These are phyloP conservation scores for Phalloptychus januarius DNA, from an alignment of 2,797 vertebrate genomes.

Conservation along the genomic window DNA sequence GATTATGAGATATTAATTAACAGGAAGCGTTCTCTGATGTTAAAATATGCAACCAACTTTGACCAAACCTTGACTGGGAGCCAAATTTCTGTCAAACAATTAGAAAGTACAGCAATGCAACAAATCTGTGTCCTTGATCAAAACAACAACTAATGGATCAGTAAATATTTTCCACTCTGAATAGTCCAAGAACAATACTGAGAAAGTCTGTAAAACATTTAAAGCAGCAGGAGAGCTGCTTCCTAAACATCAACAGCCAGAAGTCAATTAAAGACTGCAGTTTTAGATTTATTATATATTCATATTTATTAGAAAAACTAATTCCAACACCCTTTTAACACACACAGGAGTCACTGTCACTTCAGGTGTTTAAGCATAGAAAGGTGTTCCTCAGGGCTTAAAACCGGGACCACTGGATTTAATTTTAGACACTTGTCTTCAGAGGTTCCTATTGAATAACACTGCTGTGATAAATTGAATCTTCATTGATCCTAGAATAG, in stretches of 20 bases:
- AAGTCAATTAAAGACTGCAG: too few species aligned
- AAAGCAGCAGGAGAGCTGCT: background rate
- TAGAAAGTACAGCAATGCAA: background rate
- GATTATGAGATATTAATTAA: background rate
- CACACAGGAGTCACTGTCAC: background rate
- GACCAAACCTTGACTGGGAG: background rate
- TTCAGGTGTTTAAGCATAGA: too few species aligned
- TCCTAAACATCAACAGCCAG: background rate
- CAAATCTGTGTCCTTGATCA: background rate
- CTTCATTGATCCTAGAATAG: background rate
- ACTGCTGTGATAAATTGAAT: background rate
- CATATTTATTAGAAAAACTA: background rate
- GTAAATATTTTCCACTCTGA: background rate
- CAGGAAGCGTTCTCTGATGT: background rate
- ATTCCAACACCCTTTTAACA: background rate
- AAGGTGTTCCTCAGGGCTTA: background rate
- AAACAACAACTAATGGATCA: background rate
- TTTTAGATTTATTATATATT: too few species aligned
- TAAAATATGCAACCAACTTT: background rate
- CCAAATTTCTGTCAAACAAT: background rate
- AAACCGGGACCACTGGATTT: background rate
- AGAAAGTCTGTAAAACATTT: background rate
- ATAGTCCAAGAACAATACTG: background rate
- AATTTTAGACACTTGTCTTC: background rate
- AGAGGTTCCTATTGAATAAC: background rate